A percentile compares a stretch with the other conserved stretches of the same genome.
These are phyloP conservation scores for Euplagia quadripunctaria DNA, from an alignment of 2,888 invertebrate species.

Conservation along the genomic window DNA sequence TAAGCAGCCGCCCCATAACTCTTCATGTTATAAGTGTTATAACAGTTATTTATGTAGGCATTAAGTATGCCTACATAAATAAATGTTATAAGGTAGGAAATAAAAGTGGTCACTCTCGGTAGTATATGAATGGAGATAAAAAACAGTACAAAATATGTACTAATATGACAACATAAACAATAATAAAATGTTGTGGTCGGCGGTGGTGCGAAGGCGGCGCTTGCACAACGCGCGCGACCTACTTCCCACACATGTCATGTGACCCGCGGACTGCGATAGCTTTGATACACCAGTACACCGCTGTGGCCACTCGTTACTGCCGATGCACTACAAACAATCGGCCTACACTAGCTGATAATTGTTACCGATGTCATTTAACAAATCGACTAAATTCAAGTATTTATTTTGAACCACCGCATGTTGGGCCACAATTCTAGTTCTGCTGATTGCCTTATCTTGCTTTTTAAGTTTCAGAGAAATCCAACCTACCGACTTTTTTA, in stretches of 20 bases:
- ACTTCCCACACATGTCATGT: slow-evolving; percentile 31
- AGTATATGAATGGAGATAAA: neutral
- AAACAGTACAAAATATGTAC: neutral
- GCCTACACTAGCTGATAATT: slow-evolving; percentile 16
- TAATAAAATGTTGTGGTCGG: neutral
- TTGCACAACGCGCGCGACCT: slow-evolving; percentile 27
- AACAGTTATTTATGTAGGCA: no score
- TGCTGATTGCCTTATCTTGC: no score
- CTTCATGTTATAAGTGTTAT: no score
- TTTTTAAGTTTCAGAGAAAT: no score
- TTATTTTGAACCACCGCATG: no score
- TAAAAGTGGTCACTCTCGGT: slow-evolving; percentile 1
- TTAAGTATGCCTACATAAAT: no score
- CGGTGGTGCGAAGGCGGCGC: slow-evolving; percentile 7
- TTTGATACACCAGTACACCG: neutral
- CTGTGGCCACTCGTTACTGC: neutral
- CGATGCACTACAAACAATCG: slow-evolving; percentile 11
- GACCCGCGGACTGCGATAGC: neutral
- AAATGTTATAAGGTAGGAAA: neutral
- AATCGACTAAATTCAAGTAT: no score
- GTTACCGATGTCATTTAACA: neutral
- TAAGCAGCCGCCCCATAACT: no score
- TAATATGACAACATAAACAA: slow-evolving; percentile 1
- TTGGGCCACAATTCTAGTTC: no score
- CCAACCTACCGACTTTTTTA: no score